phyloP scores from a whole-genome alignment of 1,140 invertebrate species.

The Nasonia longicornis region DNA sequence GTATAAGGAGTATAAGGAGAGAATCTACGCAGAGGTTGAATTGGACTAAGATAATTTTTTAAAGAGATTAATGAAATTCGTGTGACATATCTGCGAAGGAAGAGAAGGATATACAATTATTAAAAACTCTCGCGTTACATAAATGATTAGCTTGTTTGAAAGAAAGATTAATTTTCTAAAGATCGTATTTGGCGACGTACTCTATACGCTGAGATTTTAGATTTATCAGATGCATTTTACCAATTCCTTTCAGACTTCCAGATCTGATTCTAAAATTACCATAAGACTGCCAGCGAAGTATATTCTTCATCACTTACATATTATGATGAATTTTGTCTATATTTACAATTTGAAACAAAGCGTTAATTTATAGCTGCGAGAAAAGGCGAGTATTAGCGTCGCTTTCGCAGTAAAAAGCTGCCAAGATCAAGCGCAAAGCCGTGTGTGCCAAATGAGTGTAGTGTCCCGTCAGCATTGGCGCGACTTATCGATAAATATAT shows the following conservation, averaged over 20 bases:
- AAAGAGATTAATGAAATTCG: not conserved
- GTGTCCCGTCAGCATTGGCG: not conserved
- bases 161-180: no score
- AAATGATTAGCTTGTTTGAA: not conserved
- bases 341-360: not conserved
- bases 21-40: not conserved
- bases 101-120: not conserved
- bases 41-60: no score
- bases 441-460: not conserved
- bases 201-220: no score
- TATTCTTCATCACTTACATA: not conserved
- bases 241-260: not conserved
- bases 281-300: not conserved
- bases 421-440: not conserved
- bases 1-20: not conserved
- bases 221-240: not conserved
- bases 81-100: not conserved
- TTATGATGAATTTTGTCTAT: not conserved
- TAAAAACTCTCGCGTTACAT: not conserved
- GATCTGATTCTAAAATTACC: not conserved
- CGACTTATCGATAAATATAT: not conserved
- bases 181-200: no score
- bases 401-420: not conserved
- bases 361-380: not conserved
- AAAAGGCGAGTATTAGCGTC: not conserved